These are phyloP conservation scores for Neomonachus schauinslandi DNA, from an alignment of 2,113 vertebrate genomes.

Conservation along the genomic window DNA sequence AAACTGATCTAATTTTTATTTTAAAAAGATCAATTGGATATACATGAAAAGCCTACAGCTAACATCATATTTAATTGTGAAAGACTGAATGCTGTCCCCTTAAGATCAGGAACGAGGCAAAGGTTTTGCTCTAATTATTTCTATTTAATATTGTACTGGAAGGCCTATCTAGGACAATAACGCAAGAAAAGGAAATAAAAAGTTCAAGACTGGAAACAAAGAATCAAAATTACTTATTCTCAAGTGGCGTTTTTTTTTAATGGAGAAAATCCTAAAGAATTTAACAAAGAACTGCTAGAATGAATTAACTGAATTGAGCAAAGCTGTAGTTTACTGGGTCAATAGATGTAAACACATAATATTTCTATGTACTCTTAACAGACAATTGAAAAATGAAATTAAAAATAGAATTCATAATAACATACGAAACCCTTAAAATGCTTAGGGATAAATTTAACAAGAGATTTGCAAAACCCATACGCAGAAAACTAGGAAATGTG, in stretches of 20 bases:
- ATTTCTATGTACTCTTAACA: background rate
- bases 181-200: background rate
- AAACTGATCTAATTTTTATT: conserved; percentile 13
- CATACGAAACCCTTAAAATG: background rate
- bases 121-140: background rate
- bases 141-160: background rate
- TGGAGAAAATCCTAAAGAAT: background rate
- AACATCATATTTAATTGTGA: background rate
- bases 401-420: background rate
- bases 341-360: background rate
- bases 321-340: background rate
- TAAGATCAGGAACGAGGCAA: background rate
- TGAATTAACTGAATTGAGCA: background rate
- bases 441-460: background rate
- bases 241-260: background rate
- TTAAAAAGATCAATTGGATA: background rate
- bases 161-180: background rate
- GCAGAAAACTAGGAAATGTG: background rate
- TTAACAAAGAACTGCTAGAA: background rate
- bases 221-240: conserved; percentile 44
- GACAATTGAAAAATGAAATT: conserved; percentile 27
- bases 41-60: background rate
- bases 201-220: background rate
- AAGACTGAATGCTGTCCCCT: background rate
- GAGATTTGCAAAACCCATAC: background rate